Base-by-base conservation (phyloP, 2,797 vertebrate species). In the Liparis tanakae region DNA sequence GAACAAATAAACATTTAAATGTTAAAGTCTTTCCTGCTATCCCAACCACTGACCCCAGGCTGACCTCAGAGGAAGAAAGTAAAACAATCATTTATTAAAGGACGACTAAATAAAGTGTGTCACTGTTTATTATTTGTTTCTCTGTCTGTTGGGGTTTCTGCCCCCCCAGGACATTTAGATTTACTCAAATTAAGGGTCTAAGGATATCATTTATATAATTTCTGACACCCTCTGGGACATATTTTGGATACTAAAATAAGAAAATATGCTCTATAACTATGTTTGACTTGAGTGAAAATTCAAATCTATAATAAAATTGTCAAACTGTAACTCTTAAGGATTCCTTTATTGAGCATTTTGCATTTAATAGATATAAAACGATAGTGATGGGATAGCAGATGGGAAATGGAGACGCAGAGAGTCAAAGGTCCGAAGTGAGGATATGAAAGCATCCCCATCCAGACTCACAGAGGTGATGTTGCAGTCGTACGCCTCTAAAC, bases 11-110 rank as follows among this genome's bases (percentile, higher is more conserved):
- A 65, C 7, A 34, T 69, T 36, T 5, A 13, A 65, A 14, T 30
- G 43, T 14, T 22, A 25, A 30, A 15, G 20, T 74, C 67, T 67
- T 30, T 71, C 4, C 18, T 68, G n/a, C 41, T 53, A 51, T 53
- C 33, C 10, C 9, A 14, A 48, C 37, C 8, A 1, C 20, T n/a
- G 20, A 46, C 30, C 10, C 4, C 17, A 22, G n/a, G 2, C 15
- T 46, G 2, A 63, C 7, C 55, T 34, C 10, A 51, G 18, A 33
- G 15, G 13, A 54, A 48, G 14, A 1, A 50, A 41, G 10, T 17
- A 22, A 53, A 14, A 13, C 39, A 43, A 53, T 4, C 5, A 70
- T 43, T 17, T 14, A 41, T 70, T 41, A 17, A 3, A 43, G 61
- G 50, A 54, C 6, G 0, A 4, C 7, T 20, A 20, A 36, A 36